Percentiles rank a stretch among this genome's conserved stretches.
Conservation (phyloP, 2,797 vertebrate genomes). For the Coilia nasus region DNA sequence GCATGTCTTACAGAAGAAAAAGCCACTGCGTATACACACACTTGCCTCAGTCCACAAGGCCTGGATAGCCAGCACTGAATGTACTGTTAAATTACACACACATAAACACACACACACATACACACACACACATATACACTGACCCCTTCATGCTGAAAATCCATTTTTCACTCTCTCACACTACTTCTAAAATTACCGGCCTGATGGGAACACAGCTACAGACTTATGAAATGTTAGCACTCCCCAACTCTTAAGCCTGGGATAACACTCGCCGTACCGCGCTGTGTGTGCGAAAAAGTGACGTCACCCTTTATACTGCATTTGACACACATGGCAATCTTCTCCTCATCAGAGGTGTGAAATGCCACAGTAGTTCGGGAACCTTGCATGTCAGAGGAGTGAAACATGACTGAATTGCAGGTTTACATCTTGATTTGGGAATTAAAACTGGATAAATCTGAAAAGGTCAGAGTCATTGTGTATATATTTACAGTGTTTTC, state of each 20-base stretch:
- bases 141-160: neutral
- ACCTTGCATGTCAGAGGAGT: no score
- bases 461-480: no score
- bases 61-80: conserved; percentile 22
- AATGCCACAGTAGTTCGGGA: no score
- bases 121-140: neutral
- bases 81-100: conserved; percentile 23
- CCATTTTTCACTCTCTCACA: neutral
- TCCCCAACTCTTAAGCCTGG: neutral
- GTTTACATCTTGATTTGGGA: no score
- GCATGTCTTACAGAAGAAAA: neutral
- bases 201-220: neutral
- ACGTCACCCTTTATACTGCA: no score
- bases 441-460: no score
- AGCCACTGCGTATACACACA: conserved; percentile 35
- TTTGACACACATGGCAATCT: no score
- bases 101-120: neutral
- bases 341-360: no score
- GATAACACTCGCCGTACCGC: no score
- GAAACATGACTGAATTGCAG: no score
- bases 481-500: no score
- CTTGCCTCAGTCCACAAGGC: neutral
- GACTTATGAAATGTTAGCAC: neutral
- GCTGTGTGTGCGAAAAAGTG: no score
- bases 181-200: neutral